Evolutionary conservation across 2,888 invertebrate species (phyloP), one percentile per base, ranked within the genome.

Genomic region (Kuschelorhynchus macadamiae): DNA sequence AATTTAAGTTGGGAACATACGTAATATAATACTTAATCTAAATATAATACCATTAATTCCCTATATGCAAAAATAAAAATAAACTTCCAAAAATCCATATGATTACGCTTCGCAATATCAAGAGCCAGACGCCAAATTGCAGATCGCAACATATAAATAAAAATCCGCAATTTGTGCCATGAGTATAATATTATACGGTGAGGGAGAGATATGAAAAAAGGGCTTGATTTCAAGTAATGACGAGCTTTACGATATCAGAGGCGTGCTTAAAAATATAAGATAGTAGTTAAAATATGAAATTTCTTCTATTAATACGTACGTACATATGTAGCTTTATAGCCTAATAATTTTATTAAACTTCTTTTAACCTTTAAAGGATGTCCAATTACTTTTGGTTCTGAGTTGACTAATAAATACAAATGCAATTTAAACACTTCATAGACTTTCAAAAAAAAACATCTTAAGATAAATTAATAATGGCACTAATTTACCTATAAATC

Each of bases 101-200:
- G 11, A 57, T 57, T 57, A 46, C 33, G 36, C 39, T 52, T 21
- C 14, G 20, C 52, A 21, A 52, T 39, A 52, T 39, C 52, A 47
- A 21, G 25, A 33, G 32, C 41, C 62, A 52, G 44, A 62, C 53
- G 53, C 42, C 52, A 53, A 62, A 62, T 62, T 62, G 53, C 33
- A 52, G 44, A 52, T 62, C 33, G 53, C 41, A 53, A 49, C 50
- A 57, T 57, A 53, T 21, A 46, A 39, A 52, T 52, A 25, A 25
- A 25, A 25, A 52, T 59, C 39, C 53, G 18, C 53, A 62, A 62
- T 62, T 53, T 53, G 62, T 5, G 25, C 25, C 25, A 25, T 25
- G 52, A 63, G 55, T 63, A 63, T 63, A 53, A 49, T 56, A 44
- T 52, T 52, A 21, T 14, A 17, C 52, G 52, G 52, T 55, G 42